Conservation (phyloP, 2,797 vertebrate species). For the Triplophysa bombifrons region DNA sequence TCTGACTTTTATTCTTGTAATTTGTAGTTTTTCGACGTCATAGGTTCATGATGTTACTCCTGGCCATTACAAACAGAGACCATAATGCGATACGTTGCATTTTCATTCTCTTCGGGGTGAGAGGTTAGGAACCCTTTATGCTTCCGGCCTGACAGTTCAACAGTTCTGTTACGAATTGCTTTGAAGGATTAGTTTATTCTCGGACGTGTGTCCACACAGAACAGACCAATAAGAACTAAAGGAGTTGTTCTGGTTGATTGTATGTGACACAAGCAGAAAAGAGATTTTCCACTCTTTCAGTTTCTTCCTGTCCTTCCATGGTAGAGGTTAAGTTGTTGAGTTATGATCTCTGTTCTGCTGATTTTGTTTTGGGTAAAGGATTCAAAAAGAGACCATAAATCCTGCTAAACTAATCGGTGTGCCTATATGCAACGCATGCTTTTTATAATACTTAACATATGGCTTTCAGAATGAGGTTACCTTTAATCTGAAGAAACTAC, state of each 20-base stretch:
- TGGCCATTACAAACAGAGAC: conserved; percentile 32
- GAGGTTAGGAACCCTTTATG: conserved; percentile 19
- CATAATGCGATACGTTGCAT: conserved; percentile 13
- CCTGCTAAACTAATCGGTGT: neutral
- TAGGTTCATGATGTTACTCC: conserved; percentile 22
- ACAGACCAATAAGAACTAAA: conserved; percentile 23
- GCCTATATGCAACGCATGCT: neutral
- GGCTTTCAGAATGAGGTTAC: neutral
- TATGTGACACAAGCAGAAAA: conserved; percentile 60
- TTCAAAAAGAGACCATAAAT: neutral
- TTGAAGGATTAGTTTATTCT: conserved; percentile 41
- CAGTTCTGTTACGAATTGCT: conserved; percentile 45
- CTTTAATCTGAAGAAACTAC: neutral
- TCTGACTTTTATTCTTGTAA: no score
- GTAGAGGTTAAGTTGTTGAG: conserved; percentile 38
- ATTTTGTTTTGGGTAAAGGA: conserved; percentile 50
- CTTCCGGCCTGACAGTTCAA: conserved; percentile 24
- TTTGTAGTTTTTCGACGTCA: neutral
- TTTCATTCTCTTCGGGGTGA: conserved; percentile 40
- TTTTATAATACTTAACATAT: neutral
- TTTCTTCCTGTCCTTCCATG: conserved; percentile 39
- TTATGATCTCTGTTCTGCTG: conserved; percentile 46
- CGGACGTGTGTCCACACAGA: conserved; percentile 10
- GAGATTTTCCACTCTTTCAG: conserved; percentile 51
- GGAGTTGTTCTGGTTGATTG: conserved; percentile 52